Conservation (phyloP, 2,888 invertebrate species). For the Prosapia bicincta region DNA sequence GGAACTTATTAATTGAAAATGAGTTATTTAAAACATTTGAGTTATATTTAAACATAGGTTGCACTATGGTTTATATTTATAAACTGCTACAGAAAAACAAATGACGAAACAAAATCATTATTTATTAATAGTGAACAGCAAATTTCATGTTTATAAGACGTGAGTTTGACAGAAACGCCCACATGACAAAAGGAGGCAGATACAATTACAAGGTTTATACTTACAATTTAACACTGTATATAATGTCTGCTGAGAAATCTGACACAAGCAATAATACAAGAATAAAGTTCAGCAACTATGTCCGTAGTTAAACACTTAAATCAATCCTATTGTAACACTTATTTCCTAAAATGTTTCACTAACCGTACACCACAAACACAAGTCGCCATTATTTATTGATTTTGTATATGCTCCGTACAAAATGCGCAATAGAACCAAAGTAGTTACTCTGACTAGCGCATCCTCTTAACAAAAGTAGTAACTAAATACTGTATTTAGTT, state of each 20-base stretch:
- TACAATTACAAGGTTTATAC: background rate
- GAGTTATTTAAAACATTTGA: no score
- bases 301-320: background rate
- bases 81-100: no score
- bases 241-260: background rate
- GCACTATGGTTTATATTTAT: no score
- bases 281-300: background rate
- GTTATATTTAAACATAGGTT: no score
- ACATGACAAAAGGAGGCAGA: background rate
- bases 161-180: constrained; percentile 2
- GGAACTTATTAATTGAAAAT: background rate
- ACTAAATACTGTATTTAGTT: no score
- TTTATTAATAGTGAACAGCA: no score
- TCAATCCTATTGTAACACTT: background rate
- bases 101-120: no score
- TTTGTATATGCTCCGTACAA: constrained; percentile 26
- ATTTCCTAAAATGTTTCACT: background rate
- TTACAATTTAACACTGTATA: background rate
- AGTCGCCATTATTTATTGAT: constrained; percentile 36
- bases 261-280: background rate
- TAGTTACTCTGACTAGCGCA: background rate
- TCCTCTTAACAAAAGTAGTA: background rate
- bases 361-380: constrained; percentile 13
- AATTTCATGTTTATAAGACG: background rate
- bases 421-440: constrained; percentile 18